Base-by-base conservation (phyloP, 2,797 vertebrate species). In the Poliocrania exsul region DNA sequence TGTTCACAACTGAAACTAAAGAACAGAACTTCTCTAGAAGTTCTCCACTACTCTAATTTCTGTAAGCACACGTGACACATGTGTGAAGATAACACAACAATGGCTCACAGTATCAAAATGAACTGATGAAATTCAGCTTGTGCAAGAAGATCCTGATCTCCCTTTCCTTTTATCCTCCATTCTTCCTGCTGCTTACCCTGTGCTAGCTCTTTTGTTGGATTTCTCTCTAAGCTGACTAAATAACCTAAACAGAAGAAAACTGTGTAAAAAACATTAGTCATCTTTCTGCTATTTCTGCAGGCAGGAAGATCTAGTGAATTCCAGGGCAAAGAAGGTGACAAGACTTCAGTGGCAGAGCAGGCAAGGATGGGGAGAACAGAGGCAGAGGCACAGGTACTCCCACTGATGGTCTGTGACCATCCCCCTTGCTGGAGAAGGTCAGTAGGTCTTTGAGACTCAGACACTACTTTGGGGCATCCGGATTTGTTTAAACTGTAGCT, bases 41-140 rank as follows among this genome's bases (percentile, higher is more conserved):
- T 28, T 56, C 64, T 60, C 56, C 42, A 29, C n/a, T 42, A 40
- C 46, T 73, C 16, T 13, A 10, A 18, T 82, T 92, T 64, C 64
- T 5, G 0, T 25, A 66, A 87, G 49, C 16, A 88, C 37, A 87
- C 40, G 16, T 35, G 40, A 57, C 66, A 31, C 14, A n/a, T 16
- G 25, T 47, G 31, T 64, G 31, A 85, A 87, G 44, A 33, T 71
- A 70, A 62, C 1, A 3, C 5, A 35, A 25, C 49, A 21, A 91
- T 60, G 42, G 42, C 25, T 70, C 20, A 57, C 0, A 0, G 18
- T 18, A 24, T 42, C 35, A 18, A 33, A 86, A 69, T 20, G 29
- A 81, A 46, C 35, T 35, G 53, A 79, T 64, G n/a, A 31, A 87
- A 77, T 37, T 73, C 44, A 80, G 37, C 17, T 70, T 61, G 13